Conservation (phyloP, 2,888 invertebrate genomes). For the Agrotis segetum region DNA sequence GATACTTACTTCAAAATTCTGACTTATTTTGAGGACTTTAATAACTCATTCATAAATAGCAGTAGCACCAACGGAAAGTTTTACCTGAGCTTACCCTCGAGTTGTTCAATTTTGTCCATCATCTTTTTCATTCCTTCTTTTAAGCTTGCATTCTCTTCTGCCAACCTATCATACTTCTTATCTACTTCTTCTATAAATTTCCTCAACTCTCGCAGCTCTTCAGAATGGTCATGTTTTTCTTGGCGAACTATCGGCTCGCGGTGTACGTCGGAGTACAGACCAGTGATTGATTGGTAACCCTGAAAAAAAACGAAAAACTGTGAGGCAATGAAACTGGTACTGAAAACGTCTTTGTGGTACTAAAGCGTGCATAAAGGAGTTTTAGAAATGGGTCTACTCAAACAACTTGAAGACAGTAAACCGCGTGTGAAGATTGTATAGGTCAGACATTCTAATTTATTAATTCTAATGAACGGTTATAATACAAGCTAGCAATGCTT, state of each 20-base stretch:
- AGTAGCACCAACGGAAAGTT: constrained; percentile 40
- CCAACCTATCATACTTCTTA: constrained; percentile 74
- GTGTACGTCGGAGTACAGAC: constrained; percentile 80
- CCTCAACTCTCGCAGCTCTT: constrained; percentile 76
- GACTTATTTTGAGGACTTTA: neutral
- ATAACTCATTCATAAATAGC: constrained; percentile 3
- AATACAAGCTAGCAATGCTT: neutral
- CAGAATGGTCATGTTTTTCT: constrained; percentile 55
- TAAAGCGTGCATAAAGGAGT: neutral
- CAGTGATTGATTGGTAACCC: constrained; percentile 85
- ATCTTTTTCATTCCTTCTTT: constrained; percentile 79
- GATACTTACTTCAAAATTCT: neutral
- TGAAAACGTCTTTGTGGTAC: neutral
- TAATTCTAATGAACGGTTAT: constrained; percentile 30
- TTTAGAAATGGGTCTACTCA: too few relatives aligned
- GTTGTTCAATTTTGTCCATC: constrained; percentile 79
- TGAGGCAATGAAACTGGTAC: constrained; percentile 31
- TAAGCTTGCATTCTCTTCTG: constrained; percentile 78
- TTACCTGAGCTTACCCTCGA: constrained; percentile 86
- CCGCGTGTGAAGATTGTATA: neutral
- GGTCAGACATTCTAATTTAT: constrained; percentile 9
- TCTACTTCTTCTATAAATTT: constrained; percentile 77
- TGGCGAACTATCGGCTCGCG: constrained; percentile 73
- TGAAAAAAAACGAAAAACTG: constrained; percentile 57
- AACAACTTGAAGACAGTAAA: neutral